Conservation (phyloP, 2,888 invertebrate genomes). For the Lobophora halterata region DNA sequence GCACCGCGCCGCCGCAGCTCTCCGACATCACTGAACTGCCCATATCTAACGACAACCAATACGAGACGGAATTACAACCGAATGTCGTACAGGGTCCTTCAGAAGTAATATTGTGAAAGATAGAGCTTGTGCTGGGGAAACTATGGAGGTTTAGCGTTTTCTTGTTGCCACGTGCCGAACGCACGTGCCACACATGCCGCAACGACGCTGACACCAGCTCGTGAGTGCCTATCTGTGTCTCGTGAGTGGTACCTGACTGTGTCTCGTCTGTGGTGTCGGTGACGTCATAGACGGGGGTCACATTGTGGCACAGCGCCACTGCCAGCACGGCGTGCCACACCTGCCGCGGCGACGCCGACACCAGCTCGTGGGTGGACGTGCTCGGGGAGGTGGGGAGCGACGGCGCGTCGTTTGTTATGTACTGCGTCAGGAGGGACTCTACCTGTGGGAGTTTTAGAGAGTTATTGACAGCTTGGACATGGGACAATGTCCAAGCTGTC, state of each 20-base stretch:
- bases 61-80: too few species aligned
- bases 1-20: slow-evolving; percentile 71
- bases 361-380: slow-evolving; percentile 59
- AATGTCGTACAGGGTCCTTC: too few species aligned
- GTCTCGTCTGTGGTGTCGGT: slow-evolving; percentile 57
- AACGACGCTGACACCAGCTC: slow-evolving; percentile 43
- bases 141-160: too few species aligned
- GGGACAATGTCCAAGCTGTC: too few species aligned
- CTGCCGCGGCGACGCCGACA: slow-evolving; percentile 68
- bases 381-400: slow-evolving; percentile 74
- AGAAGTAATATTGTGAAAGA: too few species aligned
- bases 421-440: slow-evolving; percentile 67
- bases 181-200: slow-evolving; percentile 90
- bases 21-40: slow-evolving; percentile 72
- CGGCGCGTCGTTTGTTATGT: slow-evolving; percentile 65
- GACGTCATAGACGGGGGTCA: slow-evolving; percentile 95
- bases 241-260: slow-evolving; percentile 46
- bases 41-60: slow-evolving; percentile 59
- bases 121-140: too few species aligned
- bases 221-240: too few species aligned
- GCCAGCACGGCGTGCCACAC: slow-evolving; percentile 96
- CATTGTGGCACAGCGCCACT: slow-evolving; percentile 98
- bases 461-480: too few species aligned
- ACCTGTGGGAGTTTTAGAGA: slow-evolving; percentile 44
- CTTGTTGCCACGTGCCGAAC: slow-evolving; percentile 97